Percentiles rank a stretch among this genome's conserved stretches.
phyloP scores from a whole-genome alignment of 2,888 invertebrate species.

The Himalopsyche japonica region DNA sequence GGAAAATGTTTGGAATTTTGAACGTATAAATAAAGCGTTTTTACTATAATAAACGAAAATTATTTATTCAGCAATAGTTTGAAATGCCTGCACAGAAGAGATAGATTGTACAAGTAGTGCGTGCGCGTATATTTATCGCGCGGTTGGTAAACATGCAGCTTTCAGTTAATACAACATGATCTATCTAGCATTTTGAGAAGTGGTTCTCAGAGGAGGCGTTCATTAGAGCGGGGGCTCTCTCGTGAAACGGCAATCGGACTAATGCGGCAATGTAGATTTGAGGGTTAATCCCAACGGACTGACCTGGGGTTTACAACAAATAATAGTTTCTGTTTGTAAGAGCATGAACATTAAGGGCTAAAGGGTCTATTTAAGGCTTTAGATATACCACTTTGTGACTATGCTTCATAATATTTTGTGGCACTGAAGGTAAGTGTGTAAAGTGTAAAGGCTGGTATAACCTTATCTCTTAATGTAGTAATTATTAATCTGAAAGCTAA shows the following conservation, averaged over 20 bases:
- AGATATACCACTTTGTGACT: background rate
- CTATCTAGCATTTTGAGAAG: background rate
- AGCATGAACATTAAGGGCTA: background rate
- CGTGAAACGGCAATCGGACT: slow-evolving; percentile 1
- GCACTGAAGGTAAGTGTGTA: background rate
- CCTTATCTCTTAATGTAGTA: too few relatives aligned
- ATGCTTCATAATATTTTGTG: background rate
- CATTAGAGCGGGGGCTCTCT: background rate
- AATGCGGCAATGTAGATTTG: background rate
- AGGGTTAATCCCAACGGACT: background rate
- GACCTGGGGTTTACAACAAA: background rate
- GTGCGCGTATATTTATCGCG: background rate
- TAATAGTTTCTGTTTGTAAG: background rate
- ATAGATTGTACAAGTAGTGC: background rate
- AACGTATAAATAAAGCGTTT: too few relatives aligned
- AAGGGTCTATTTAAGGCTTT: background rate
- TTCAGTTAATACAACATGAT: background rate
- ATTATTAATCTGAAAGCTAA: too few relatives aligned
- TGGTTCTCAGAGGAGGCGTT: background rate
- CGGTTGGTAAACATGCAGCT: background rate
- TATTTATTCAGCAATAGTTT: background rate
- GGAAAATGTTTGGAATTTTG: too few relatives aligned
- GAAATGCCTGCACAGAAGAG: background rate
- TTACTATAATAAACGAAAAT: too few relatives aligned
- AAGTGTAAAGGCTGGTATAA: background rate